Conservation (phyloP, 2,113 vertebrate species). For the Speoplatyrhinus poulsoni region DNA sequence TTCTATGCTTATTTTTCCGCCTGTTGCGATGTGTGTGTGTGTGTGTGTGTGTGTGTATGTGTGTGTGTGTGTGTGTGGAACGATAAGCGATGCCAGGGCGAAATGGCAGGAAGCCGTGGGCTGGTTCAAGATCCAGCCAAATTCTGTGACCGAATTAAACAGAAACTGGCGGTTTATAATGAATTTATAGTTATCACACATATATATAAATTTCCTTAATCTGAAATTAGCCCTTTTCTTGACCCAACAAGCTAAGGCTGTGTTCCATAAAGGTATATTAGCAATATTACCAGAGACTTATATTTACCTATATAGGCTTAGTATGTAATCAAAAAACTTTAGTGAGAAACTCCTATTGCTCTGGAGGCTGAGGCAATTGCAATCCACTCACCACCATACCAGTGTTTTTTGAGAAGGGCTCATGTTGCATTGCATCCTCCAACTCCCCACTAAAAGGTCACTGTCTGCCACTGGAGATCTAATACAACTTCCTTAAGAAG, state of each 20-base stretch:
- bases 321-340: constrained; percentile 13
- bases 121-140: constrained; percentile 28
- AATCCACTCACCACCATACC: constrained; percentile 22
- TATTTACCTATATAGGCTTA: constrained; percentile 15
- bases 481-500: constrained; percentile 47
- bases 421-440: constrained; percentile 45
- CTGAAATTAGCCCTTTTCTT: constrained; percentile 37
- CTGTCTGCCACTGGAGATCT: constrained; percentile 26
- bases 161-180: background rate
- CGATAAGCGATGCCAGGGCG: constrained; percentile 39
- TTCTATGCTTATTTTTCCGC: constrained; percentile 29
- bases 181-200: constrained; percentile 50
- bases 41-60: constrained; percentile 9
- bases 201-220: constrained; percentile 42
- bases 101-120: constrained; percentile 30
- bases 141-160: constrained; percentile 46
- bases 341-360: constrained; percentile 28
- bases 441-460: constrained; percentile 27
- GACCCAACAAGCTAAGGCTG: constrained; percentile 20
- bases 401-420: constrained; percentile 25
- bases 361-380: constrained; percentile 11
- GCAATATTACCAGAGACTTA: constrained; percentile 47
- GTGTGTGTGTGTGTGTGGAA: constrained; percentile 16
- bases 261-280: constrained; percentile 34
- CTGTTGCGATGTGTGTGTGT: constrained; percentile 13